Conservation (phyloP, 2,888 invertebrate species). For the Pollenia griseotomentosa region DNA sequence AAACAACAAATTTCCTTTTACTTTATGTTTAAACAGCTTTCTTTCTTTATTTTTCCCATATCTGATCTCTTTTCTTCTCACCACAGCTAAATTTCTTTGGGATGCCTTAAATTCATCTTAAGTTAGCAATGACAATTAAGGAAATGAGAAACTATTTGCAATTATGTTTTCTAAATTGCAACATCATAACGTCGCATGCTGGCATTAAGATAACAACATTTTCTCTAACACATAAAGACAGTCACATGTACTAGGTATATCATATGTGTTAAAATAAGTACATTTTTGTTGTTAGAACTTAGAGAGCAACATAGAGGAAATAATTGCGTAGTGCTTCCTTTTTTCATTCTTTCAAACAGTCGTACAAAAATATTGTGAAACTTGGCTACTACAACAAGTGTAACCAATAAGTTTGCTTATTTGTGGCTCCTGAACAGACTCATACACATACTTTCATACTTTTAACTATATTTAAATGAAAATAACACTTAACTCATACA, state of each 20-base stretch:
- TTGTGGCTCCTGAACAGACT: slow-evolving; percentile 38
- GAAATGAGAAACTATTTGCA: slow-evolving; percentile 74
- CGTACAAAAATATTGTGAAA: slow-evolving; percentile 47
- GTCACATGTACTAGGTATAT: not conserved
- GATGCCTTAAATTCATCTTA: slow-evolving; percentile 66
- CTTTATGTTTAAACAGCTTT: slow-evolving; percentile 50
- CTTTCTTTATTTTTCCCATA: not conserved
- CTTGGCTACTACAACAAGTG: slow-evolving; percentile 49
- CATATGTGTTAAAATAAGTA: not conserved
- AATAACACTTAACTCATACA: slow-evolving; percentile 47
- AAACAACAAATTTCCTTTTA: slow-evolving; percentile 60
- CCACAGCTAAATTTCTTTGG: slow-evolving; percentile 28
- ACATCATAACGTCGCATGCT: slow-evolving; percentile 67
- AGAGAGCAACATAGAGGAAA: slow-evolving; percentile 17
- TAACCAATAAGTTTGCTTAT: slow-evolving; percentile 69
- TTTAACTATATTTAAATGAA: slow-evolving; percentile 12
- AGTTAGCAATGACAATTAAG: slow-evolving; percentile 70
- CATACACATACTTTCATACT: not conserved
- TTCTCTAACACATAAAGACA: not conserved
- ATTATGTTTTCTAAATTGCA: slow-evolving; percentile 74
- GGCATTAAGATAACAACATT: slow-evolving; percentile 58
- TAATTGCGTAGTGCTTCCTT: slow-evolving; percentile 31
- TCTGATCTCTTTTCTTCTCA: not conserved
- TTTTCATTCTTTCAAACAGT: not conserved
- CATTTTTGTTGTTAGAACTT: not conserved